A percentile compares a stretch with the other conserved stretches of the same genome.
Conservation (phyloP, 2,888 invertebrate genomes). For the Lutraria lutraria region DNA sequence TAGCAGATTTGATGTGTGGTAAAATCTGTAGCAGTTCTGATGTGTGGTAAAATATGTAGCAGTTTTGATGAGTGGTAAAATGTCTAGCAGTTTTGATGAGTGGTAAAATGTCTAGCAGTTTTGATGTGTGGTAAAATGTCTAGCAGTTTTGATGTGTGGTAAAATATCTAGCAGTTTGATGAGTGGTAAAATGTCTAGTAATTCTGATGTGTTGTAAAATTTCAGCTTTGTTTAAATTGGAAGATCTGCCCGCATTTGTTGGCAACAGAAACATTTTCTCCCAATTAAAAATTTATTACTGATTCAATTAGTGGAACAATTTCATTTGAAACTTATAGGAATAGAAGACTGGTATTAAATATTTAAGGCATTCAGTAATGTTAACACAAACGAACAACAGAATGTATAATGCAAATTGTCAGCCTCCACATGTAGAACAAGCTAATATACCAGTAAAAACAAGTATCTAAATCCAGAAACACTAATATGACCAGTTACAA, state of each 20-base stretch:
- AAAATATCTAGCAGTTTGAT: not conserved
- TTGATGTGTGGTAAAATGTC: not conserved
- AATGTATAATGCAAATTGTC: too few relatives aligned
- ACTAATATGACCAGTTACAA: too few relatives aligned
- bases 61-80: not conserved
- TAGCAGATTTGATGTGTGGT: not conserved
- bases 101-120: too few relatives aligned
- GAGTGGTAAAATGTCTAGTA: not conserved
- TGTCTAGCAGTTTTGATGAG: too few relatives aligned
- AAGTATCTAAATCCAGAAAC: too few relatives aligned
- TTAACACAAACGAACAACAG: too few relatives aligned
- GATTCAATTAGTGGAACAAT: slow-evolving; percentile 16
- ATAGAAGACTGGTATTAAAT: not conserved
- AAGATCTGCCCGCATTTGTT: not conserved
- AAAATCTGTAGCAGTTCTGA: not conserved
- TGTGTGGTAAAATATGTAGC: not conserved
- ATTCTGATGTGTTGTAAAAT: too few relatives aligned
- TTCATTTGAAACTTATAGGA: not conserved
- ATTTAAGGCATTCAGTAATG: not conserved
- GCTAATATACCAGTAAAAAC: too few relatives aligned
- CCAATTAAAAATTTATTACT: slow-evolving; percentile 7
- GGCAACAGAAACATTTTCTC: not conserved
- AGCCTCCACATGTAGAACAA: too few relatives aligned
- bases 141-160: not conserved
- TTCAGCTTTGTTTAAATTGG: not conserved